phyloP scores from a whole-genome alignment of 2,113 vertebrate species.

The Takifugu bimaculatus region DNA sequence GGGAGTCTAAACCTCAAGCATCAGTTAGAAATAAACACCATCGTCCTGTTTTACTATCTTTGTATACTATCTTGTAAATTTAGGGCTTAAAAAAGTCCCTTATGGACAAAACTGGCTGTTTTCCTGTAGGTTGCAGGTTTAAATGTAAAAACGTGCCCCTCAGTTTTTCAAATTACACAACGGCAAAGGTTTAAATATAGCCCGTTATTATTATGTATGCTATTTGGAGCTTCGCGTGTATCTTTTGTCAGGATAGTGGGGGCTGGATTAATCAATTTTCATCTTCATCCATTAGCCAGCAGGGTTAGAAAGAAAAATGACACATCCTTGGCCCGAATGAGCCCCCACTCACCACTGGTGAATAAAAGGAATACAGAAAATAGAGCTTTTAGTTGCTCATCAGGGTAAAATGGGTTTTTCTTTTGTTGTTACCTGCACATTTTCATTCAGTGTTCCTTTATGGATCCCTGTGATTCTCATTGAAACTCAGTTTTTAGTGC shows the following conservation, averaged over 20 bases:
- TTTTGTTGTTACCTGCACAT: background rate
- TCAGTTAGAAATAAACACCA: too few species aligned
- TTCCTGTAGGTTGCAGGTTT: too few species aligned
- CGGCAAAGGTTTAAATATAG: too few species aligned
- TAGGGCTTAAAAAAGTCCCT: too few species aligned
- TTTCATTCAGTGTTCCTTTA: too few species aligned
- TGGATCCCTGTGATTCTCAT: too few species aligned
- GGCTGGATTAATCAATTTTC: conserved; percentile 39
- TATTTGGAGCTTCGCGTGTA: conserved; percentile 29
- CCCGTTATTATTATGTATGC: too few species aligned
- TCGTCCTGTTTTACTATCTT: too few species aligned
- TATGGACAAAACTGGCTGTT: too few species aligned
- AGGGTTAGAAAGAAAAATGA: conserved; percentile 9
- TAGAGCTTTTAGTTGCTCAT: conserved; percentile 7
- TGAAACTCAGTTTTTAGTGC: too few species aligned
- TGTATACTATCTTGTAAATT: too few species aligned
- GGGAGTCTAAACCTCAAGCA: too few species aligned
- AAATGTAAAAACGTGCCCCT: background rate
- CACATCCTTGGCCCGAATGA: conserved; percentile 24
- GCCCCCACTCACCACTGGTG: conserved; percentile 12
- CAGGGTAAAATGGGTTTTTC: background rate
- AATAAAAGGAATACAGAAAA: conserved; percentile 14
- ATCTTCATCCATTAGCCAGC: conserved; percentile 1
- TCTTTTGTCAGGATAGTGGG: conserved; percentile 46
- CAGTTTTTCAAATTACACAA: background rate